Conservation (phyloP, 2,797 vertebrate species). For the Lepilemur septentrionalis region DNA sequence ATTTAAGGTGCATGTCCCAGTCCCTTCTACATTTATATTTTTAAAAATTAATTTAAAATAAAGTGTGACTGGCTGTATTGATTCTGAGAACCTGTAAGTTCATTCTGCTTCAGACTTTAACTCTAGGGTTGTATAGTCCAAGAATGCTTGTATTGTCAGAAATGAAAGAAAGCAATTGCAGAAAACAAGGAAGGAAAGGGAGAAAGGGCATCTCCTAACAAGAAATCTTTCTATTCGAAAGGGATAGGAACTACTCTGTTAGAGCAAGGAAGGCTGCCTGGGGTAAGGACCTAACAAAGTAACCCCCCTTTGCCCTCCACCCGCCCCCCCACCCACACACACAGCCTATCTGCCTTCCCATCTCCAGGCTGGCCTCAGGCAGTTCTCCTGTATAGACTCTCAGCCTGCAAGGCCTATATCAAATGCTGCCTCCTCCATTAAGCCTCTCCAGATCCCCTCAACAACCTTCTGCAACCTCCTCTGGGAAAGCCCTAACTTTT, state of each 20-base stretch:
- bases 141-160: not conserved
- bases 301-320: not conserved
- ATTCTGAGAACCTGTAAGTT: not conserved
- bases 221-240: not conserved
- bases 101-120: not conserved
- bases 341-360: not conserved
- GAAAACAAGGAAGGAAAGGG: not conserved
- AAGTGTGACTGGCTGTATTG: not conserved
- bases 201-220: not conserved
- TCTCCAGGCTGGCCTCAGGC: not conserved
- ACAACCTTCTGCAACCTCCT: not conserved
- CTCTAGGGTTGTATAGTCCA: not conserved
- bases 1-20: not conserved
- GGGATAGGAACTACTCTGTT: not conserved
- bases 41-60: not conserved
- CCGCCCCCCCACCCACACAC: too few relatives aligned
- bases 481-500: not conserved
- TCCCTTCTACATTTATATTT: not conserved
- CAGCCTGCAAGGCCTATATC: not conserved
- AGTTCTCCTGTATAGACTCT: not conserved
- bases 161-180: slow-evolving; percentile 22
- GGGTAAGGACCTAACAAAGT: not conserved
- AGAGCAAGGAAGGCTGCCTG: not conserved
- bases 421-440: not conserved
- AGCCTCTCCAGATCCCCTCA: not conserved